Conservation (phyloP, 2,888 invertebrate species). For the Agrotis ipsilon region DNA sequence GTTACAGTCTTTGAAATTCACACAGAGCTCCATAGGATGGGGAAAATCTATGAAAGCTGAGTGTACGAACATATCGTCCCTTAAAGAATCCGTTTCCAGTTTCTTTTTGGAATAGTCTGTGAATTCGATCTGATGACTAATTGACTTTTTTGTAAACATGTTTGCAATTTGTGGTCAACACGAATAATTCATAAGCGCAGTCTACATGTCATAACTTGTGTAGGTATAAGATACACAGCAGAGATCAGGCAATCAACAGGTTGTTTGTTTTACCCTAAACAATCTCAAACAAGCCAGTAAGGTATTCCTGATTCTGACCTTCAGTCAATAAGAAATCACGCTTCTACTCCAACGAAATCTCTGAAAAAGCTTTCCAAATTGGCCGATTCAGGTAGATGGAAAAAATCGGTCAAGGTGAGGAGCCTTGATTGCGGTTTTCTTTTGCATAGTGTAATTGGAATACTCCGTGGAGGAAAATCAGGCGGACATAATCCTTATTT, state of each 20-base stretch:
- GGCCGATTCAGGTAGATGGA: not conserved
- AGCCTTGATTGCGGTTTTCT: constrained; percentile 19
- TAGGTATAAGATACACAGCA: not conserved
- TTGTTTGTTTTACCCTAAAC: constrained; percentile 16
- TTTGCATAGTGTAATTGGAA: constrained; percentile 11
- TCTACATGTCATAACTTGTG: not conserved
- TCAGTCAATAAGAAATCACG: constrained; percentile 29
- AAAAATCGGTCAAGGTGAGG: constrained; percentile 28
- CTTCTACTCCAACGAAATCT: not conserved
- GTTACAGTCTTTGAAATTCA: not conserved
- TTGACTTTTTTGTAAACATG: not conserved
- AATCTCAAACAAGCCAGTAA: constrained; percentile 12
- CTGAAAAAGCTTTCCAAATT: constrained; percentile 27
- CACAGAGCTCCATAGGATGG: not conserved
- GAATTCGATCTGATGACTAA: not conserved
- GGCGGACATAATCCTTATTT: not conserved
- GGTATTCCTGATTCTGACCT: constrained; percentile 8
- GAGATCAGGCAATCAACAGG: constrained; percentile 37
- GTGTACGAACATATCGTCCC: not conserved
- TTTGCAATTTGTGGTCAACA: constrained; percentile 1
- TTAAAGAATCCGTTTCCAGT: not conserved
- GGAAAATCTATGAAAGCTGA: not conserved
- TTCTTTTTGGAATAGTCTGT: not conserved
- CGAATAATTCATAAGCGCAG: not conserved
- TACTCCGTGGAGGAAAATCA: constrained; percentile 4